phyloP scores from a whole-genome alignment of 2,113 vertebrate genomes.

The Cathartes aura region DNA sequence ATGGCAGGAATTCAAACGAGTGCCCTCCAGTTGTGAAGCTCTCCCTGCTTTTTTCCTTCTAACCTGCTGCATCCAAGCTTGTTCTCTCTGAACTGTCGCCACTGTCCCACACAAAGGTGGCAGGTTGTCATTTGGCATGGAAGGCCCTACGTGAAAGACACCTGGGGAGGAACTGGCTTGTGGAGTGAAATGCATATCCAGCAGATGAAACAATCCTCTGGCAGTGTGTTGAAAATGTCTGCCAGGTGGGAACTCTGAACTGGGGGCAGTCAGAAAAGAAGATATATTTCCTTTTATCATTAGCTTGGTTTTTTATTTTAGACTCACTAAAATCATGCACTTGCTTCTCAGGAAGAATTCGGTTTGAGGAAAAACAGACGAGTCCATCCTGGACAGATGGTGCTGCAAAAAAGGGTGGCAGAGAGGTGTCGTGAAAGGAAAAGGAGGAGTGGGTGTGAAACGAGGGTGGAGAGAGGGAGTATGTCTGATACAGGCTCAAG shows the following conservation, averaged over 20 bases:
- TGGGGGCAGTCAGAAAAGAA: neutral
- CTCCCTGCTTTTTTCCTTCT: neutral
- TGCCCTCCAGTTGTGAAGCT: neutral
- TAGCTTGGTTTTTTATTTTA: neutral
- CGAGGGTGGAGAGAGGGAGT: neutral
- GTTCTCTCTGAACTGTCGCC: neutral
- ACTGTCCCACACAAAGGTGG: neutral
- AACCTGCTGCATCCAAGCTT: neutral
- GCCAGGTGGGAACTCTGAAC: neutral
- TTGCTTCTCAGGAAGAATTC: neutral
- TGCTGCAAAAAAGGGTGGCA: neutral
- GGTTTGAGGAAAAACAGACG: neutral
- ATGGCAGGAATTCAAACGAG: neutral
- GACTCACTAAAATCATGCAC: fast-evolving
- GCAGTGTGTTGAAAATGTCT: neutral
- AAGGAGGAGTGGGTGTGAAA: neutral
- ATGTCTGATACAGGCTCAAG: neutral
- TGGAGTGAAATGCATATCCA: neutral
- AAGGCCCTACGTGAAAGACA: neutral
- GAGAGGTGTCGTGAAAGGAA: neutral
- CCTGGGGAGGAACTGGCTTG: neutral
- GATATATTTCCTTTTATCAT: neutral
- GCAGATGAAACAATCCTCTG: neutral
- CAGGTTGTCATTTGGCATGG: neutral
- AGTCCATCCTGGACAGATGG: neutral